These are phyloP conservation scores for Thinocorus orbignyianus DNA, from an alignment of 2,113 vertebrate genomes.

Conservation along the genomic window DNA sequence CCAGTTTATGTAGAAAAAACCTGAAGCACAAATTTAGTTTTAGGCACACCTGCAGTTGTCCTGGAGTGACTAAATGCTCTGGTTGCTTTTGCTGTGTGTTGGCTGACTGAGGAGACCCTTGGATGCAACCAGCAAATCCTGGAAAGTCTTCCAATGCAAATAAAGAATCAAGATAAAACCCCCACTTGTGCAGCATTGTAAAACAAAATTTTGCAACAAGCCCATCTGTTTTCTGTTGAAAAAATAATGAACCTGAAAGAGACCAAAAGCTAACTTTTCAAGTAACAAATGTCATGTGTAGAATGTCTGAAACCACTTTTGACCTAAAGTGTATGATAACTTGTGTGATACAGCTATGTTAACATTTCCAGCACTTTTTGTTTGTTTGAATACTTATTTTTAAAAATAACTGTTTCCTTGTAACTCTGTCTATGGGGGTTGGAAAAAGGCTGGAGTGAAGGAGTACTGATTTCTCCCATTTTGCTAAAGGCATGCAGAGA, in stretches of 20 bases:
- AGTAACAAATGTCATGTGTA: fast-evolving
- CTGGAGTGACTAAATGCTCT: neutral
- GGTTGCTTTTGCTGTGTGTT: neutral
- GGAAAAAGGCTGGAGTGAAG: neutral
- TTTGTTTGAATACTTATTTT: neutral
- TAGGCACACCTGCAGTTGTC: neutral
- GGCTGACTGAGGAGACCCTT: neutral
- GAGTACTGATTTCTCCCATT: neutral
- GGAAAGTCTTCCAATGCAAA: neutral
- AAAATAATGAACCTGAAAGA: neutral
- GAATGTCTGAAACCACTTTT: neutral
- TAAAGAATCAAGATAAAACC: neutral
- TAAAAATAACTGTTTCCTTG: neutral
- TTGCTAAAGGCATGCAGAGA: neutral
- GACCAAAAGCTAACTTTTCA: neutral
- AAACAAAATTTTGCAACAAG: neutral
- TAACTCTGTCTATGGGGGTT: neutral
- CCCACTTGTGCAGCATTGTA: neutral
- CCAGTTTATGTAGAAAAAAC: neutral
- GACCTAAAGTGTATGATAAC: fast-evolving
- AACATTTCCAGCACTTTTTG: neutral
- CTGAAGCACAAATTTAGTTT: neutral
- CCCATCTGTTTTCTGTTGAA: neutral
- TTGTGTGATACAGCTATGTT: neutral
- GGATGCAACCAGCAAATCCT: neutral